A percentile compares a stretch with the other conserved stretches of the same genome.
Evolutionary conservation across 2,797 vertebrate species (phyloP).

Genomic region (Synaphobranchus kaupii): DNA sequence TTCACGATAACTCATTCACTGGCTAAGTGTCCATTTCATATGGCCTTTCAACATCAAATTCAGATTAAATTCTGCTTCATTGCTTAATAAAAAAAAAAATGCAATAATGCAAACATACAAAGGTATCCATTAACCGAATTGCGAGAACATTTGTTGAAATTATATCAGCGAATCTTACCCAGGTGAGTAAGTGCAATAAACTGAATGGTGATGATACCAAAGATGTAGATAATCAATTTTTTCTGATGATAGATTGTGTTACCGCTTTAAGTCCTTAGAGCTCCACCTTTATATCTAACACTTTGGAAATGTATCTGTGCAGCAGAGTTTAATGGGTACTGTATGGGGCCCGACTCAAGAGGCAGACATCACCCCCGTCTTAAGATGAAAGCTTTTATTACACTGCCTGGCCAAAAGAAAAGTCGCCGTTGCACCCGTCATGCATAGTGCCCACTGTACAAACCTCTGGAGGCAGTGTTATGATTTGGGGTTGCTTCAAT

Average conservation of each 20-base stretch:
- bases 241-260: background rate
- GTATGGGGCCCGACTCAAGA: background rate
- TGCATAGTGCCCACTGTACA: too few relatives aligned
- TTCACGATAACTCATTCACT: slow-evolving; percentile 41
- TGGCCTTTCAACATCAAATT: background rate
- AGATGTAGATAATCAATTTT: background rate
- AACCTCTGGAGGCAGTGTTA: too few relatives aligned
- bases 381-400: background rate
- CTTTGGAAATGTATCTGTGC: background rate
- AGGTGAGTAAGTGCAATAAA: background rate
- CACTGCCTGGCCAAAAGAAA: too few relatives aligned
- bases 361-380: background rate
- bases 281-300: background rate
- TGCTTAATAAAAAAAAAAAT: background rate
- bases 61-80: background rate
- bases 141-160: background rate
- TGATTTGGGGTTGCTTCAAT: too few relatives aligned
- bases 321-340: background rate
- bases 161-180: background rate
- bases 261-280: background rate
- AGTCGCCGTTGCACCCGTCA: too few relatives aligned
- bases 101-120: background rate
- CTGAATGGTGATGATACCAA: background rate
- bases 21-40: background rate
- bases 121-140: background rate